Conservation (phyloP, 2,113 vertebrate genomes). For the Peromyscus polionotus region DNA sequence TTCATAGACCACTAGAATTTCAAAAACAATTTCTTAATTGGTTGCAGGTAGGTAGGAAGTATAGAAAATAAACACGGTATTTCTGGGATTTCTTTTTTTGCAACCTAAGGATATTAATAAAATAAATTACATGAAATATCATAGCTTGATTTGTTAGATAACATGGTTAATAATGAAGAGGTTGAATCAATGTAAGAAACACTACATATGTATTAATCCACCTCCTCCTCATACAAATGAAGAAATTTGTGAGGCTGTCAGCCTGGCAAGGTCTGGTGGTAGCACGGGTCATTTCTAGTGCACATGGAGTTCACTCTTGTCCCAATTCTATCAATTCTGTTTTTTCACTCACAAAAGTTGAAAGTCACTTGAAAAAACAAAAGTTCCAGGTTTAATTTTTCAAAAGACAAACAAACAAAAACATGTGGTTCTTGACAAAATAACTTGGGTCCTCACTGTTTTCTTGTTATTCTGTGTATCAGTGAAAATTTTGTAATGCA, state of each 20-base stretch:
- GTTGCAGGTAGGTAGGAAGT: not conserved
- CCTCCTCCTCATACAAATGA: not conserved
- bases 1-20: constrained; percentile 44
- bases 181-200: not conserved
- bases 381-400: constrained; percentile 24
- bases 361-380: constrained; percentile 18
- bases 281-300: not conserved
- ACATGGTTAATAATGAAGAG: not conserved
- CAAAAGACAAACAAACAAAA: constrained; percentile 5
- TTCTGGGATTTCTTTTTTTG: constrained; percentile 15
- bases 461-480: not conserved
- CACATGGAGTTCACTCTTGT: not conserved
- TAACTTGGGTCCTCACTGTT: not conserved
- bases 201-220: not conserved
- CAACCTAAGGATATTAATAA: constrained; percentile 12
- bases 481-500: not conserved
- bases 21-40: not conserved
- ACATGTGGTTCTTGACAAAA: not conserved
- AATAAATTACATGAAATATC: not conserved
- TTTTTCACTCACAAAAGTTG: not conserved
- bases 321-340: not conserved
- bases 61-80: not conserved
- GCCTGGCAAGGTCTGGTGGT: not conserved
- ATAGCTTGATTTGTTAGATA: not conserved
- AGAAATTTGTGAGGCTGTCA: not conserved